phyloP scores from a whole-genome alignment of 2,888 invertebrate species.

The Drosophila falleni region DNA sequence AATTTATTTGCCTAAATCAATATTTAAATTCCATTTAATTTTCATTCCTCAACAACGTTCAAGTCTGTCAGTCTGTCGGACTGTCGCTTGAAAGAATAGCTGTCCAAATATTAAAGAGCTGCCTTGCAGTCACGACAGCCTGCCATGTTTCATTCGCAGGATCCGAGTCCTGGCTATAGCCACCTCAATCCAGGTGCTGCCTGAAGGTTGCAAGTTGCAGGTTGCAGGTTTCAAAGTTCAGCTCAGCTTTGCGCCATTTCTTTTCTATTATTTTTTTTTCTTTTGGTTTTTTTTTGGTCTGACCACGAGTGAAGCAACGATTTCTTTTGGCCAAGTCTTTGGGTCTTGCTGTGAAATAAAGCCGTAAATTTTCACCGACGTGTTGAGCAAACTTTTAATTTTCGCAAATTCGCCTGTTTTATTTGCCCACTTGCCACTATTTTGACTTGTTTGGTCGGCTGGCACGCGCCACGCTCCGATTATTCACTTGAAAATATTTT shows the following conservation, averaged over 20 bases:
- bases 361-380: constrained; percentile 59
- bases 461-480: constrained; percentile 61
- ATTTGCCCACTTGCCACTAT: constrained; percentile 64
- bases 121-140: constrained; percentile 34
- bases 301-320: constrained; percentile 32
- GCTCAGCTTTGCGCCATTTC: constrained; percentile 20
- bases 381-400: constrained; percentile 72
- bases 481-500: constrained; percentile 59
- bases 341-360: constrained; percentile 37
- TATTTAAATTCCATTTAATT: constrained; percentile 24
- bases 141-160: constrained; percentile 52
- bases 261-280: constrained; percentile 13
- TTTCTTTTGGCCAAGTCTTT: constrained; percentile 22
- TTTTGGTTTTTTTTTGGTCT: constrained; percentile 8
- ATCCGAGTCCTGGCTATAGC: constrained; percentile 7
- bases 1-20: constrained; percentile 3
- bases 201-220: constrained; percentile 11
- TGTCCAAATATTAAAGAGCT: constrained; percentile 60
- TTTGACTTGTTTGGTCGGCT: constrained; percentile 53
- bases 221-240: constrained; percentile 33
- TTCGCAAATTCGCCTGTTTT: constrained; percentile 62
- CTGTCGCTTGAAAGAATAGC: not conserved
- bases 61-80: not conserved
- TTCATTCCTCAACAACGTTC: not conserved
- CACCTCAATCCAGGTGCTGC: constrained; percentile 24